Evolutionary conservation across 2,113 vertebrate genomes (phyloP).

Genomic region (Platycercus adscitus): DNA sequence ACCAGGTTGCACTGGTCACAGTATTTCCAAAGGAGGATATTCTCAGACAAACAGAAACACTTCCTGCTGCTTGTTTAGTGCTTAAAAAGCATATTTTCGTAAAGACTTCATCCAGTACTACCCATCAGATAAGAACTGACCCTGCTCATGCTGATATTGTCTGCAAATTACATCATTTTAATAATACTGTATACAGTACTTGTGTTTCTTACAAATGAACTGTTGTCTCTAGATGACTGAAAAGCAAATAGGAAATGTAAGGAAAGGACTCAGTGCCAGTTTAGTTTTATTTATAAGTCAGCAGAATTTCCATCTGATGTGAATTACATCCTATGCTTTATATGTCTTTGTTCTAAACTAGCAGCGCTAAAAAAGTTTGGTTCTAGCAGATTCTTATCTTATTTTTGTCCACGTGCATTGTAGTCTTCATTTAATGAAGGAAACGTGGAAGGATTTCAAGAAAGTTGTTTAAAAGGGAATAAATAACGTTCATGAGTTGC

Average conservation of each 20-base stretch:
- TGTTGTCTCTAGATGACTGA: background rate
- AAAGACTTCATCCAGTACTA: background rate
- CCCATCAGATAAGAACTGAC: background rate
- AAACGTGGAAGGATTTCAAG: background rate
- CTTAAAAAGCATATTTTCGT: background rate
- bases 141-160: background rate
- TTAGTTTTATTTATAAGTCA: background rate
- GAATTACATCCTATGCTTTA: background rate
- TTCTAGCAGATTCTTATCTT: slow-evolving; percentile 12
- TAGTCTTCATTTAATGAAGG: background rate
- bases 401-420: background rate
- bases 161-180: background rate
- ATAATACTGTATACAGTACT: background rate
- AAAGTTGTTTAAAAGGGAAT: background rate
- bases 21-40: background rate
- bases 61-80: background rate
- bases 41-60: background rate
- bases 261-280: background rate
- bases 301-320: background rate
- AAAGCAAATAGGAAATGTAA: background rate
- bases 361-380: background rate
- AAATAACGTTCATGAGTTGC: background rate
- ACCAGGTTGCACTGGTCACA: background rate
- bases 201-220: background rate
- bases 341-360: background rate